A percentile compares a stretch with the other conserved stretches of the same genome.
Conservation (phyloP, 2,113 vertebrate species). For the Prunella fulvescens region DNA sequence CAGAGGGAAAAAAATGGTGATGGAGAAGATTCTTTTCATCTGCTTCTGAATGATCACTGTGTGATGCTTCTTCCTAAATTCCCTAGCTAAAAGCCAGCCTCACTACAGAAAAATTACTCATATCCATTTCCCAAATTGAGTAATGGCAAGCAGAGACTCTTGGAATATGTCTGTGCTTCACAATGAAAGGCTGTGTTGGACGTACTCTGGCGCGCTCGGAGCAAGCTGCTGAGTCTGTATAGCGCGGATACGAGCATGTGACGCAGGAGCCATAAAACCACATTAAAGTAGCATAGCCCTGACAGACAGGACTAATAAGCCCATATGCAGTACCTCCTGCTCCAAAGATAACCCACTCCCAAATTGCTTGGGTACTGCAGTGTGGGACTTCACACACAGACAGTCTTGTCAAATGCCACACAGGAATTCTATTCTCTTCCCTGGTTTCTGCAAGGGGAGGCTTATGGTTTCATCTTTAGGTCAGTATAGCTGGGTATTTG, state of each 20-base stretch:
- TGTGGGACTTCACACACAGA: slow-evolving; percentile 26
- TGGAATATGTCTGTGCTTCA: neutral
- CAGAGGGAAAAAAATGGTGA: slow-evolving; percentile 25
- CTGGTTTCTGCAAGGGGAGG: neutral
- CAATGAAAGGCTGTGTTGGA: slow-evolving; percentile 29
- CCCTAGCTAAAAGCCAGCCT: slow-evolving; percentile 39
- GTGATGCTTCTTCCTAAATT: slow-evolving; percentile 36
- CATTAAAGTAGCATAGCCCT: slow-evolving; percentile 48
- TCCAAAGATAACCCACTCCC: slow-evolving; percentile 46
- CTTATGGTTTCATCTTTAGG: slow-evolving; percentile 22
- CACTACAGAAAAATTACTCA: neutral
- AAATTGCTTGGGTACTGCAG: slow-evolving; percentile 40
- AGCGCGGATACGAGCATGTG: neutral
- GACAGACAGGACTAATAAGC: slow-evolving; percentile 61
- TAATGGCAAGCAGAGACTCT: slow-evolving; percentile 38
- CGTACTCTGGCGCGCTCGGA: neutral
- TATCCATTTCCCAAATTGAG: slow-evolving; percentile 41
- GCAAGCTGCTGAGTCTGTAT: slow-evolving; percentile 12
- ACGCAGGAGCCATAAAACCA: slow-evolving; percentile 22
- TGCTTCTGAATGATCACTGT: slow-evolving; percentile 35
- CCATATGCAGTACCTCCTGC: slow-evolving; percentile 51
- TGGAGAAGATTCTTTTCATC: slow-evolving; percentile 56
- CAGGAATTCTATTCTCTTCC: slow-evolving; percentile 21
- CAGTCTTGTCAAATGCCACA: slow-evolving; percentile 33
- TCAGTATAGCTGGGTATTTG: neutral